Percentiles rank a stretch among this genome's conserved stretches.
Conservation (phyloP, 2,113 vertebrate genomes). For the Chloropsis cyanopogon region DNA sequence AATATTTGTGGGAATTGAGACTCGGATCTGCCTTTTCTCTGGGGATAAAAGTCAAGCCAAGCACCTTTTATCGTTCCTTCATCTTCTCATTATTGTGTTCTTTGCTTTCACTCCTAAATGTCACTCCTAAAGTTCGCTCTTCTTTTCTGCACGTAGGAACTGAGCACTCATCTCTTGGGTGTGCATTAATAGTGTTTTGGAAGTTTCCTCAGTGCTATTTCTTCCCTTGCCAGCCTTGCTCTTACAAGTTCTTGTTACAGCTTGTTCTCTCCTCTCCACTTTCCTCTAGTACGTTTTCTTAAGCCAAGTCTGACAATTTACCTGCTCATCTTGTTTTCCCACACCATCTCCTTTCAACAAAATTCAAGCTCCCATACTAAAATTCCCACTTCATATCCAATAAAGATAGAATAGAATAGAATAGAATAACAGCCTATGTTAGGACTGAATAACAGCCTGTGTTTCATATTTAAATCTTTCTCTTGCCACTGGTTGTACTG, state of each 20-base stretch:
- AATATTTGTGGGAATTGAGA: background rate
- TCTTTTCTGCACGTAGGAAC: background rate
- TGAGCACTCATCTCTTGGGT: background rate
- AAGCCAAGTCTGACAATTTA: background rate
- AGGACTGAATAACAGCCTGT: background rate
- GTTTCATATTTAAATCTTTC: background rate
- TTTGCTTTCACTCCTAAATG: background rate
- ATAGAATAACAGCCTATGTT: background rate
- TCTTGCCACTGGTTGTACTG: background rate
- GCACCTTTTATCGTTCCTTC: background rate
- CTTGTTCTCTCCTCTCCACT: background rate
- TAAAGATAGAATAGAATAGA: background rate
- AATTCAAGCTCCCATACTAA: background rate
- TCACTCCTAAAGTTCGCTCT: background rate
- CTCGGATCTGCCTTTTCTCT: background rate
- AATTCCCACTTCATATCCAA: background rate
- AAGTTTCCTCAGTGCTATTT: background rate
- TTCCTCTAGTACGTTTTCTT: background rate
- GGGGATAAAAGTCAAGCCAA: background rate
- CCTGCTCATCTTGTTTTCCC: background rate
- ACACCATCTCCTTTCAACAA: background rate
- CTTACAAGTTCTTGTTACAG: slow-evolving; percentile 1
- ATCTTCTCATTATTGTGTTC: background rate
- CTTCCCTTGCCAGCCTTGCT: background rate
- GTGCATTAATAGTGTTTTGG: background rate